phyloP scores from a whole-genome alignment of 2,797 vertebrate genomes.

The Sebastes cheni region DNA sequence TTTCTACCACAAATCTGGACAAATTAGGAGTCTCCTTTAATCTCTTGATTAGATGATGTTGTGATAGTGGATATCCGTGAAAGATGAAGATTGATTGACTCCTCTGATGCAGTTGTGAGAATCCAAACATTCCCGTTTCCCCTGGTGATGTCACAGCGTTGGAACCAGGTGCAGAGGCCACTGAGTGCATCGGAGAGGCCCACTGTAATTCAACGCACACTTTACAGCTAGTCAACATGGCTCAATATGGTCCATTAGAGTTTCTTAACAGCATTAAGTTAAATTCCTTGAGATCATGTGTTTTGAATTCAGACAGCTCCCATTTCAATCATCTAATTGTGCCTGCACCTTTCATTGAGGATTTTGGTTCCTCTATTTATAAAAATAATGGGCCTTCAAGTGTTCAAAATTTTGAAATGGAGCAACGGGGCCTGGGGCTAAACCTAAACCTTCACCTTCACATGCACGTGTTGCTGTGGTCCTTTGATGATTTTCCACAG shows the following conservation, averaged over 20 bases:
- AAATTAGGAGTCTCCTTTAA: constrained; percentile 74
- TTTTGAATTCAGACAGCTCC: constrained; percentile 75
- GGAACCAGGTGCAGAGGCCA: constrained; percentile 73
- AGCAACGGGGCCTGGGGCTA: constrained; percentile 47
- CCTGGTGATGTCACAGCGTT: constrained; percentile 71
- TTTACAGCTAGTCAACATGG: constrained; percentile 68
- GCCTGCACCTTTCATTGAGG: constrained; percentile 66
- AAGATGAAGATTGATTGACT: constrained; percentile 77
- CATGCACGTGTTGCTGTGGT: constrained; percentile 61
- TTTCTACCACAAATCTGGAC: constrained; percentile 51
- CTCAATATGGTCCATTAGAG: constrained; percentile 60
- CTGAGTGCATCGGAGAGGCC: constrained; percentile 66
- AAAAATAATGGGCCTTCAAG: constrained; percentile 73
- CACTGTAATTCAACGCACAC: constrained; percentile 68
- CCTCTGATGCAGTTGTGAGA: constrained; percentile 57
- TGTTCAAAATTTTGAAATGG: constrained; percentile 63
- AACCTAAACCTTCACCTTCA: constrained; percentile 59
- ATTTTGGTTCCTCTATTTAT: constrained; percentile 72
- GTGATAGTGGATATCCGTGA: constrained; percentile 71
- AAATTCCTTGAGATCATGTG: constrained; percentile 74
- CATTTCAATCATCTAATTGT: constrained; percentile 78
- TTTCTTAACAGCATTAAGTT: constrained; percentile 70
- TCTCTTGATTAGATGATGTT: constrained; percentile 74
- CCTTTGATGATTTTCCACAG: constrained; percentile 81
- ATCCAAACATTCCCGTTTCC: constrained; percentile 73